Evolutionary conservation across 2,888 invertebrate genomes (phyloP), one percentile per base, ranked within the genome.

Genomic region (Cynaeus angustus): DNA sequence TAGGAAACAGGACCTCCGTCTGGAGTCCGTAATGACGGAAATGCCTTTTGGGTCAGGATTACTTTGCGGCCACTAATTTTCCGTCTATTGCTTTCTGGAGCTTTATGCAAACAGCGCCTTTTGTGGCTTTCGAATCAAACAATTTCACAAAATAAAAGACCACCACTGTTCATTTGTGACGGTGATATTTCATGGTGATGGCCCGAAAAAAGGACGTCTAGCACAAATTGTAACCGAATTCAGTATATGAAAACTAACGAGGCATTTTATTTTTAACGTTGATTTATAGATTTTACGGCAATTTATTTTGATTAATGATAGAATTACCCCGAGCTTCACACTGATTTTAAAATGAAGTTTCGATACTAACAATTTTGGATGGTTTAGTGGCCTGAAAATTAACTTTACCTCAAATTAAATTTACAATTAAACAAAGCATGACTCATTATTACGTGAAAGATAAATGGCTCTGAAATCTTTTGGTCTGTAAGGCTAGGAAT

Each of bases 261-360:
- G 71, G 70, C 75, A 72, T 75, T 76, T 76, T 74, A 74, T 76
- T 64, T 72, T 72, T 66, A 71, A 73, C 75, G 67, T 70, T 76
- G 76, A 76, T 76, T 76, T 76, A 76, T 76, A 68, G 72, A 75
- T 76, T 76, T 75, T 72, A 66, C 59, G 66, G 74, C 71, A 70
- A 75, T 76, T 76, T 72, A 66, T 75, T 76, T 74, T 76, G 76
- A 76, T 76, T 76, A 76, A 76, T 75, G 75, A 72, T 73, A 75
- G 73, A 72, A 73, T 75, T 70, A 38, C 56, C 30, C 45, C 26
- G 55, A 8, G 55, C 43, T 66, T 43, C 43, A 28, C 41, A 26
- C 13, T 59, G 66, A 70, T 70, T 70, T 70, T 66, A 30, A 50
- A 70, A 70, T 70, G 70, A 61, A 70, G 43, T 66, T 70, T 50